Base-by-base conservation (phyloP, 2,797 vertebrate genomes). In the Pangasius macronema region DNA sequence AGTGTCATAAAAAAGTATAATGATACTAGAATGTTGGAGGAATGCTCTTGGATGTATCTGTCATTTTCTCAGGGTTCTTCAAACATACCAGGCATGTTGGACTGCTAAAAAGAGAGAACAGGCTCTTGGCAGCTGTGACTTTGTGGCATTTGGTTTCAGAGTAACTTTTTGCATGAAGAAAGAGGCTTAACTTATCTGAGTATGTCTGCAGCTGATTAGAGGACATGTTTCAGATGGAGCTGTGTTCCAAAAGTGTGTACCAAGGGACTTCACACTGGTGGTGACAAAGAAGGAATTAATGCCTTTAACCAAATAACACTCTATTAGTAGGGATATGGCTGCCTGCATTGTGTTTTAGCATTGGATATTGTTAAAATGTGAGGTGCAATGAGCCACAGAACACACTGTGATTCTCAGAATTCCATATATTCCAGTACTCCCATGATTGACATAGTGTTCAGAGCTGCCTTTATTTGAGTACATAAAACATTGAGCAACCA, bases 1-100 rank as follows among this genome's bases (percentile, higher is more conserved):
- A 91, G 86, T 85, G 84, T 87, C 87, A 88, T 89, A 88, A 88
- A 89, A 88, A 88, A 88, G 84, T 87, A 83, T 87, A 88, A 89
- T 88, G 87, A 90, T 86, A 86, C 88, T 73, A 87, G 82, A 89
- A 87, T 86, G 79, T 86, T 89, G 72, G 84, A 87, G 85, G 87
- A 91, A 90, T 91, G 88, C 73, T 90, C 87, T 90, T 85, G 77
- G 27, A 87, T 92, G 92, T 92, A 92, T 94, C 91, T 90, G 90
- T 82, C 72, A 39, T 92, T 86, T 95, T 95, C 94, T 94, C 93
- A 95, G 93, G 93, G 92, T 91, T 91, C 89, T 89, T 92, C 83
- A 87, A 87, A 91, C 91, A 91, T 89, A 92, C 55, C 73, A 83
- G 87, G 80, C 89, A 91, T 83, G 90, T 87, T 92, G 89, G 33